Evolutionary conservation across 1,140 invertebrate genomes (phyloP), one percentile per base, ranked within the genome.

Genomic region (Rhizoglyphus robini): DNA sequence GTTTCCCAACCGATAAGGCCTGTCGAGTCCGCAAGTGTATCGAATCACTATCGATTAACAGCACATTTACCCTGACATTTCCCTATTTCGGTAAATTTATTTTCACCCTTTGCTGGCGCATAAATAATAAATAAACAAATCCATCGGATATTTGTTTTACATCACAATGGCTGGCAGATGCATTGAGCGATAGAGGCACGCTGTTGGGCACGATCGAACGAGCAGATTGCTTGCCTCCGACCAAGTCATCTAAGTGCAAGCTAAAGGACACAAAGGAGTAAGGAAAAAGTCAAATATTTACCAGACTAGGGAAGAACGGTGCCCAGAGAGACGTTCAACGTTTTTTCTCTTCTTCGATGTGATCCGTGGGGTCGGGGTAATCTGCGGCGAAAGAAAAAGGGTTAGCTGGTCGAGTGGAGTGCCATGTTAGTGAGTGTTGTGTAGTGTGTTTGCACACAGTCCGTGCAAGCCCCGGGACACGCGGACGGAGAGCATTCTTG

Each of bases 251-350:
- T 15, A 54, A 54, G 8, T 8, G 51, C n/a, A 41, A 41, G 18
- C 8, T 8, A 54, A 54, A 54, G 51, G 20, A 5, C 51, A 5
- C 8, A 54, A 54, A 54, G 51, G 51, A 54, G 51, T 54, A 54
- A 54, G 51, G 51, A 54, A 11, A 54, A 54, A 54, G 51, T 54
- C 51, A 54, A 54, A 54, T 54, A 54, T 54, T 54, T 54, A 54
- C 51, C 51, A 54, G 51, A 54, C 5, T 8, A 8, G 8, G 51
- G 8, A 32, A 32, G 23, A 32, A 23, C 8, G 8, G 36, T 11
- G 18, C 8, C 36, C 8, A 18, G 18, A 18, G 36, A 41, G 18
- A 32, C 51, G 23, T 8, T 54, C 23, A 15, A 54, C 51, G 23
- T 25, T 32, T 54, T 5, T 41, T 41, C 36, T 41, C 18, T 41